Conservation (phyloP, 1,140 invertebrate species). For the Tetranychus urticae region DNA sequence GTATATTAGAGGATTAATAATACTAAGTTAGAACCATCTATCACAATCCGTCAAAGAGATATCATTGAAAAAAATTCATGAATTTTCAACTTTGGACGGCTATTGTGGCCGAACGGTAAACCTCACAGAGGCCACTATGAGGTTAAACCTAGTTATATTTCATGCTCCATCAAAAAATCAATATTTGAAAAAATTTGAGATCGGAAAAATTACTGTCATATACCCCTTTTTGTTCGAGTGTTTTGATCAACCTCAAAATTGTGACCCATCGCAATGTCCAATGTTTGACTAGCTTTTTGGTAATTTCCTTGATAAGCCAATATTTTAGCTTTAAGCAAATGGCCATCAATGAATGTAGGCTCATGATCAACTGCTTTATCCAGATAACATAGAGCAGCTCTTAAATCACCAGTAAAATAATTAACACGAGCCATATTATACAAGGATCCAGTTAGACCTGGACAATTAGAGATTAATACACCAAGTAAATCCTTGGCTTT, state of each 20-base stretch:
- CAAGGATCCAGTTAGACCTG: conserved; percentile 45
- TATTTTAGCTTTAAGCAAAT: conserved; percentile 59
- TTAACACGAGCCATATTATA: conserved; percentile 52
- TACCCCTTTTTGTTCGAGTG: background rate
- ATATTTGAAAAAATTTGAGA: too few relatives aligned
- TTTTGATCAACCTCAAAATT: conserved; percentile 44
- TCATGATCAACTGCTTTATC: conserved; percentile 48
- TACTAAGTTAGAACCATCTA: too few relatives aligned
- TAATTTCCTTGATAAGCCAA: conserved; percentile 37
- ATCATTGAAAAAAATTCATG: too few relatives aligned
- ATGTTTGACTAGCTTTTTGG: conserved; percentile 47
- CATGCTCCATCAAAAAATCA: background rate
- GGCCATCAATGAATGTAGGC: conserved; percentile 47
- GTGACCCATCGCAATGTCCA: conserved; percentile 66
- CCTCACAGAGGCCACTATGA: too few relatives aligned
- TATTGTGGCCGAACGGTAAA: too few relatives aligned
- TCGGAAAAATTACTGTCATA: too few relatives aligned
- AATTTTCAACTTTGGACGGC: too few relatives aligned
- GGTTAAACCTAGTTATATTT: too few relatives aligned
- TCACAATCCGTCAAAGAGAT: too few relatives aligned
- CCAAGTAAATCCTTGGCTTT: conserved; percentile 40
- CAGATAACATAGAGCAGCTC: conserved; percentile 24
- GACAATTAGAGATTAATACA: conserved; percentile 47
- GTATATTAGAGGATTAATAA: too few relatives aligned
- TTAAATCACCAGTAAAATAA: conserved; percentile 30